Conservation (phyloP, 2,113 vertebrate species). For the Madoqua kirkii region DNA sequence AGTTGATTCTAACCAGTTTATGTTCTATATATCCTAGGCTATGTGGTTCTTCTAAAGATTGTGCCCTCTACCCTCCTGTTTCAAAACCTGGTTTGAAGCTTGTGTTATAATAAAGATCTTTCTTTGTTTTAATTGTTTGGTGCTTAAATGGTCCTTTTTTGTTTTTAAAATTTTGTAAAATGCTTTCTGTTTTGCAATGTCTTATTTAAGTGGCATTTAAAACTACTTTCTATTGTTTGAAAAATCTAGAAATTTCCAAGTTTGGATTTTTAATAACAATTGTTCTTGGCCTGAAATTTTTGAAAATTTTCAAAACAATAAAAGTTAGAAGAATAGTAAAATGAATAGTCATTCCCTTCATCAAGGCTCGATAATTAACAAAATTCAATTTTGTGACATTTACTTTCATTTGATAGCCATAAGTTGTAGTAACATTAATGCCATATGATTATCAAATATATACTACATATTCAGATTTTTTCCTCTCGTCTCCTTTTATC, state of each 20-base stretch:
- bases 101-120: neutral
- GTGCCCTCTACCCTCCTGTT: neutral
- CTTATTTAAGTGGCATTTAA: neutral
- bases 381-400: neutral
- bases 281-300: neutral
- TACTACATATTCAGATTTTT: neutral
- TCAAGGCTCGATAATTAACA: neutral
- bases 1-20: neutral
- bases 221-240: neutral
- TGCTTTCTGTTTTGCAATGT: conserved; percentile 5
- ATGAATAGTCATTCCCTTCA: neutral
- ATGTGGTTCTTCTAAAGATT: neutral
- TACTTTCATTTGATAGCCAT: neutral
- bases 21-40: neutral
- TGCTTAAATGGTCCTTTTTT: neutral
- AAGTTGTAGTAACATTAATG: neutral
- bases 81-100: neutral
- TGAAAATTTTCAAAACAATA: neutral
- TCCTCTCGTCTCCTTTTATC: neutral
- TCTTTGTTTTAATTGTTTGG: neutral
- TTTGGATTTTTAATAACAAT: neutral
- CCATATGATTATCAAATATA: neutral
- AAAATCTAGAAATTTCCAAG: neutral
- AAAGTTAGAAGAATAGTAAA: neutral
- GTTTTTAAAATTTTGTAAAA: neutral